Evolutionary conservation across 2,888 invertebrate species (phyloP).

Genomic region (Cephus pulcher): DNA sequence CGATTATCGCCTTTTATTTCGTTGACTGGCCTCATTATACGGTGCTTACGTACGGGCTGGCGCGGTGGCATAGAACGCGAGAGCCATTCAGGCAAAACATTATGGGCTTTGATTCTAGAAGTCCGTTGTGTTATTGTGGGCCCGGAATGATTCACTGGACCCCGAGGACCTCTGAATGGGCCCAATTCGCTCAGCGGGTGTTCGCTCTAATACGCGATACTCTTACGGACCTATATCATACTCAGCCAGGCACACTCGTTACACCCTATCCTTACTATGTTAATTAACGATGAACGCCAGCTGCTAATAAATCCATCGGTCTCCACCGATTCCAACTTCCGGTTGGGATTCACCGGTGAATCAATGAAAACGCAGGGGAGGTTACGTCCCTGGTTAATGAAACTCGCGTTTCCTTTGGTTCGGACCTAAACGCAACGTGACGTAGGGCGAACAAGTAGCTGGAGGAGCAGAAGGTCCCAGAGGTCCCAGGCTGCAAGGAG

Average conservation of each 20-base stretch:
- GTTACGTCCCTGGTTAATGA: too few species aligned
- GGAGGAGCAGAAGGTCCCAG: slow-evolving; percentile 11
- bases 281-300: background rate
- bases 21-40: slow-evolving; percentile 37
- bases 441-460: background rate
- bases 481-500: slow-evolving; percentile 30
- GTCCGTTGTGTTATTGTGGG: slow-evolving; percentile 5
- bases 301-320: background rate
- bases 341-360: too few species aligned
- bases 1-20: slow-evolving; percentile 29
- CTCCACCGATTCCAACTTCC: too few species aligned
- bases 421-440: background rate
- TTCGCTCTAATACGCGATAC: slow-evolving; percentile 4
- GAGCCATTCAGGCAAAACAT: slow-evolving; percentile 4
- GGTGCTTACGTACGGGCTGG: slow-evolving; percentile 23
- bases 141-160: background rate
- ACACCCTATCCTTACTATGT: background rate
- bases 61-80: slow-evolving; percentile 1
- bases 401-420: too few species aligned
- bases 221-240: background rate
- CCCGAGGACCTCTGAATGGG: slow-evolving; percentile 8
- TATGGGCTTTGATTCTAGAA: slow-evolving; percentile 6
- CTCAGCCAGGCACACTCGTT: background rate
- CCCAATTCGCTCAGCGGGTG: slow-evolving; percentile 3
- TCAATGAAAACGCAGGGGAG: too few species aligned